Percentiles rank a stretch among this genome's conserved stretches.
Conservation (phyloP, 1,140 invertebrate genomes). For the Dermatophagoides farinae region DNA sequence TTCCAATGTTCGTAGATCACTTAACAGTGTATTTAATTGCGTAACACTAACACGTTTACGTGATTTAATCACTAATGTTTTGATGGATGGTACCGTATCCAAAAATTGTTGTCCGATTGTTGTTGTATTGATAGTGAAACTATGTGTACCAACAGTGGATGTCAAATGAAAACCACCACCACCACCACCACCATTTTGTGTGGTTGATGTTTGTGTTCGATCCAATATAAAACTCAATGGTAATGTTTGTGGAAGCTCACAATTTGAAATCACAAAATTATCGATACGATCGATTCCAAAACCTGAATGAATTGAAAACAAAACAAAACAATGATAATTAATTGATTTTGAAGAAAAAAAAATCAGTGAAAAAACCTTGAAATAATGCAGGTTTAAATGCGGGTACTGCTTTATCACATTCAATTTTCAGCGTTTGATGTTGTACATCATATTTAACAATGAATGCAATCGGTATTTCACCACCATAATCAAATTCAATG, state of each 20-base stretch:
- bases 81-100: background rate
- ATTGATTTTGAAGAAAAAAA: background rate
- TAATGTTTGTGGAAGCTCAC: background rate
- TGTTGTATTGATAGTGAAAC: background rate
- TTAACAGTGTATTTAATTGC: slow-evolving; percentile 5
- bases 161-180: background rate
- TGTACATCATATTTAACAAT: background rate
- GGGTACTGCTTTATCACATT: slow-evolving; percentile 6
- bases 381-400: slow-evolving; percentile 5
- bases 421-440: background rate
- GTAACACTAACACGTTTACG: background rate
- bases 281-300: slow-evolving; percentile 10
- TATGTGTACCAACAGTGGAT: background rate
- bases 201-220: background rate
- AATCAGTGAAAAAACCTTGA: slow-evolving; percentile 7
- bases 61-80: background rate
- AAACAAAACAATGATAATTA: background rate
- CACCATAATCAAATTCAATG: background rate
- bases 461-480: background rate
- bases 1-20: slow-evolving; percentile 5
- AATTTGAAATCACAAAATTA: background rate
- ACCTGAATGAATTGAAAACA: background rate
- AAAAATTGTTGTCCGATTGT: background rate
- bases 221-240: slow-evolving; percentile 9
- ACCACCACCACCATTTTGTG: background rate